These are phyloP conservation scores for Diglossa cyanea DNA, from an alignment of 2,797 vertebrate genomes.

Conservation along the genomic window DNA sequence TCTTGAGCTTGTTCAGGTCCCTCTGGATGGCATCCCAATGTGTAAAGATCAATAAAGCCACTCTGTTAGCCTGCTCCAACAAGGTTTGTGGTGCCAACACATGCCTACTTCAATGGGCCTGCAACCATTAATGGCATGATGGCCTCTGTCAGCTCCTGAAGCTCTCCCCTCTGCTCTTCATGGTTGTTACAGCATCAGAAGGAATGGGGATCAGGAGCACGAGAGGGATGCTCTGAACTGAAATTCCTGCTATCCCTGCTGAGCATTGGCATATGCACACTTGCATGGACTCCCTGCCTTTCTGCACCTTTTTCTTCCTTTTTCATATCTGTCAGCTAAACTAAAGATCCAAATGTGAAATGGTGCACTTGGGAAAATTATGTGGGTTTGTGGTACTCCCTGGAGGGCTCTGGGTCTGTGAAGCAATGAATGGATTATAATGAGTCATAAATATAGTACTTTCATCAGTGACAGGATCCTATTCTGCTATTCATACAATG, in stretches of 20 bases:
- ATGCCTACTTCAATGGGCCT: not conserved
- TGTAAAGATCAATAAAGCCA: not conserved
- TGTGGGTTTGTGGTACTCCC: conserved; percentile 61
- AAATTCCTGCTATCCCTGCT: not conserved
- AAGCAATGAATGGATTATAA: conserved; percentile 72
- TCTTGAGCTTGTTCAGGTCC: not conserved
- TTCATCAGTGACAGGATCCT: conserved; percentile 65
- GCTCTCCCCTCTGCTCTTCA: not conserved
- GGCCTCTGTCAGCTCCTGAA: not conserved
- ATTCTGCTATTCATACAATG: conserved; percentile 45
- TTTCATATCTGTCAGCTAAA: conserved; percentile 63
- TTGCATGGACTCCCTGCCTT: conserved; percentile 10
- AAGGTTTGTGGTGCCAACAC: not conserved
- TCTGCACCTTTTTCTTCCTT: conserved; percentile 15
- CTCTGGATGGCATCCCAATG: not conserved
- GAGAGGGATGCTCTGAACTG: not conserved
- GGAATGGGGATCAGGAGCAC: not conserved
- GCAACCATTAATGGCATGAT: not conserved
- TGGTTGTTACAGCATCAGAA: not conserved
- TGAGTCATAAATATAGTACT: conserved; percentile 67
- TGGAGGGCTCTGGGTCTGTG: conserved; percentile 64
- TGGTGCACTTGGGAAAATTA: conserved; percentile 62
- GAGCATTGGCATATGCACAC: not conserved
- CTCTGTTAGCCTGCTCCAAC: not conserved
- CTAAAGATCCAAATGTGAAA: conserved; percentile 62